Base-by-base conservation (phyloP, 2,888 invertebrate genomes). In the Lasiommata megera region DNA sequence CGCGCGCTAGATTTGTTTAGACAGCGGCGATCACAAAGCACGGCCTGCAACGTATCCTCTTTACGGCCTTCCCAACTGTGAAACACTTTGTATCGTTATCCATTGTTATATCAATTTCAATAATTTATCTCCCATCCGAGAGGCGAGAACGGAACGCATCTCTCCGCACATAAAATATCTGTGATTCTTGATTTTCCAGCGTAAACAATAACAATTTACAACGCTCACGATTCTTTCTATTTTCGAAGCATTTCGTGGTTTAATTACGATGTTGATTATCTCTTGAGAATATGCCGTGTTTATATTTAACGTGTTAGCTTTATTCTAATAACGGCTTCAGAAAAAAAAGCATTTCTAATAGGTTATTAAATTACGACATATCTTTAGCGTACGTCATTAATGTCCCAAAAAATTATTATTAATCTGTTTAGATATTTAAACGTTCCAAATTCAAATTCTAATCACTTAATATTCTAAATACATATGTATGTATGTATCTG, bases 91-190 rank as follows among this genome's bases (percentile, higher is more conserved):
- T 82, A 82, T 83, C 78, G 76, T 76, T 76, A 80, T 77, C 79
- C 80, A 82, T 88, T 89, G 89, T 89, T 87, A 82, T 88, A 90
- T 90, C 88, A 89, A 89, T 89, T 79, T 88, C 82, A 82, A 84
- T 89, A 86, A 89, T 89, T 89, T 90, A 90, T 88, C 80, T 77
- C 79, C 73, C 36, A 41, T 53, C 41, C 34, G 36, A 7, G 62
- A 65, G 67, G 70, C 73, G 83, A 76, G 82, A 84, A 82, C 81
- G 84, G 79, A 84, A 82, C 80, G 75, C 82, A 68, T 88, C 88
- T 74, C 63, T 88, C 80, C 65, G 55, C 87, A 77, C 82, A 67
- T 77, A 73, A 75, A 77, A 74, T 73, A 74, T 47, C 54, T 77
- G 77, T 77, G 79, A 83, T 83, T 79, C 74, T 72, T 74, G 76